Evolutionary conservation across 2,113 vertebrate genomes (phyloP).

Genomic region (Jacana jacana): DNA sequence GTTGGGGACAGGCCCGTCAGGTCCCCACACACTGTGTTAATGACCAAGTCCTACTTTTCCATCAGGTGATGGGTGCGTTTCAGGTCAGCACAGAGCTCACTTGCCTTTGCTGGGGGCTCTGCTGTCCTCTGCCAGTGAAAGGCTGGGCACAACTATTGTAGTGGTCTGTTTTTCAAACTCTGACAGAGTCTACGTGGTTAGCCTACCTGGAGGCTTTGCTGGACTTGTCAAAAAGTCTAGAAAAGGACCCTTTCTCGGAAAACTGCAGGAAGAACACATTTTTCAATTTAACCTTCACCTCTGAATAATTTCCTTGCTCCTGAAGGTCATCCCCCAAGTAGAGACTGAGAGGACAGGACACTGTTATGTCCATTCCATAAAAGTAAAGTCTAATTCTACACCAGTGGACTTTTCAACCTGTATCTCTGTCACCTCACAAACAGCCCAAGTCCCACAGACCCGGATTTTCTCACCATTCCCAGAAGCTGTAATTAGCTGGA

Average conservation of each 20-base stretch:
- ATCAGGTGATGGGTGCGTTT: fast-evolving
- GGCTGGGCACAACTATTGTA: not conserved
- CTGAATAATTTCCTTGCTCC: not conserved
- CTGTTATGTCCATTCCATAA: not conserved
- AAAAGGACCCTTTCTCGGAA: not conserved
- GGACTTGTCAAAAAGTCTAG: not conserved
- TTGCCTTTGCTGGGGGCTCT: not conserved
- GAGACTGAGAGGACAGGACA: not conserved
- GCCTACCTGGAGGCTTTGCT: not conserved
- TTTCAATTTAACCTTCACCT: not conserved
- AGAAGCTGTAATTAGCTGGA: not conserved
- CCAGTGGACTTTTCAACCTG: not conserved
- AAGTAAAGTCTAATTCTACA: not conserved
- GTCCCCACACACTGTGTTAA: fast-evolving
- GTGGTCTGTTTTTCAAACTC: not conserved
- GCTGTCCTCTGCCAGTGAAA: not conserved
- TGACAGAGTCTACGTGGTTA: not conserved
- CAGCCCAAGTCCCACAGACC: not conserved
- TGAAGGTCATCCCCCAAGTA: not conserved
- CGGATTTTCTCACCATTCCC: not conserved
- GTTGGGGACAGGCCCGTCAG: not conserved
- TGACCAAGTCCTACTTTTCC: not conserved
- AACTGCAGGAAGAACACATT: not conserved
- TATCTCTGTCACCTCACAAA: not conserved
- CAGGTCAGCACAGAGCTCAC: not conserved